Evolutionary conservation across 2,797 vertebrate species (phyloP).

Genomic region (Sebastes vulpes): DNA sequence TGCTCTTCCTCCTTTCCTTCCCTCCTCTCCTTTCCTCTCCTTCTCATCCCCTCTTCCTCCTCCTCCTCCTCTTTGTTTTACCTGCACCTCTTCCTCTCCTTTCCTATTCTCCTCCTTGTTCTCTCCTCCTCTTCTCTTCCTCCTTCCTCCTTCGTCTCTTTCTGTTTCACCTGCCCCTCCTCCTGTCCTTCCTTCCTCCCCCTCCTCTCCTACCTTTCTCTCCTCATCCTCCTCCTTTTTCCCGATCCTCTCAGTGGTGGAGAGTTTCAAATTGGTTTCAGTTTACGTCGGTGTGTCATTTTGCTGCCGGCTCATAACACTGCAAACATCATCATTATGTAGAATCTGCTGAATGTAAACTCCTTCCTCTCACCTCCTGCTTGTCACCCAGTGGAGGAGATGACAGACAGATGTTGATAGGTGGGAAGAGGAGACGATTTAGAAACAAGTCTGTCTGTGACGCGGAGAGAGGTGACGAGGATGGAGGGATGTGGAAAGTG

Average conservation of each 20-base stretch:
- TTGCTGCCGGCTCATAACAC: background rate
- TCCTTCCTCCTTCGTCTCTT: background rate
- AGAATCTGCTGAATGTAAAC: slow-evolving; percentile 10
- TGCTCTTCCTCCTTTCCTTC: background rate
- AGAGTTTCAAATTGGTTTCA: slow-evolving; percentile 1
- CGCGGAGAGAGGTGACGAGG: slow-evolving; percentile 6
- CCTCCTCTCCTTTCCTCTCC: too few relatives aligned
- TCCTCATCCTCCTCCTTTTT: background rate
- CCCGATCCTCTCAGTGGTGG: background rate
- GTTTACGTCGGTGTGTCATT: background rate
- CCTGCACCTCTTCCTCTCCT: background rate
- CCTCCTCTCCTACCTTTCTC: background rate
- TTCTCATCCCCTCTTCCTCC: background rate
- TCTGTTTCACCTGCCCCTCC: background rate
- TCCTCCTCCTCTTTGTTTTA: background rate
- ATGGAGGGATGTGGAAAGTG: slow-evolving; percentile 4
- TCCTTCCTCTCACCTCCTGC: background rate
- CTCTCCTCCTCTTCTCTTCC: background rate
- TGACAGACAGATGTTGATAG: slow-evolving; percentile 51
- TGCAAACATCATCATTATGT: background rate
- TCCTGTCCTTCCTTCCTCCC: background rate
- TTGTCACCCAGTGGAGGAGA: slow-evolving; percentile 8
- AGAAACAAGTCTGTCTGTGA: background rate
- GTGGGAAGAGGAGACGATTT: slow-evolving; percentile 26
- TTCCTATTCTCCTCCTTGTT: background rate